These are phyloP conservation scores for Cinara cedri DNA, from an alignment of 2,888 invertebrate genomes.

Conservation along the genomic window DNA sequence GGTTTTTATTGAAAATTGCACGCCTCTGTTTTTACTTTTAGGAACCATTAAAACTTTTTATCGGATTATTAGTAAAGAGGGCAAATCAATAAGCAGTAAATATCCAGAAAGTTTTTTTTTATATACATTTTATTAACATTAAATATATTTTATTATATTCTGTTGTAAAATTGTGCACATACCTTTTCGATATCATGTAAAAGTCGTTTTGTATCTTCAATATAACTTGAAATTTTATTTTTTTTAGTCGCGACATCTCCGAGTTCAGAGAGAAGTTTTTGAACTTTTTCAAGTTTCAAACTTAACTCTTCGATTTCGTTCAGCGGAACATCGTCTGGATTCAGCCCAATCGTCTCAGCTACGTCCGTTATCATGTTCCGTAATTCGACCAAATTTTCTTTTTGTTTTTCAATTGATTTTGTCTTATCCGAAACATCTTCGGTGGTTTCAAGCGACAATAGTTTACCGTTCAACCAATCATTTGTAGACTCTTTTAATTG, in stretches of 20 bases:
- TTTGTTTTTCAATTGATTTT: slow-evolving; percentile 64
- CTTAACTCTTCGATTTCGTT: slow-evolving; percentile 80
- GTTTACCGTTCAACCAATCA: slow-evolving; percentile 8
- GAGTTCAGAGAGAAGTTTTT: slow-evolving; percentile 74
- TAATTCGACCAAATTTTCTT: slow-evolving; percentile 72
- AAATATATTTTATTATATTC: slow-evolving; percentile 18
- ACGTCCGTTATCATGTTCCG: slow-evolving; percentile 78
- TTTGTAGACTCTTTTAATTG: slow-evolving; percentile 29
- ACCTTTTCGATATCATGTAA: slow-evolving; percentile 49
- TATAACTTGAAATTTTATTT: slow-evolving; percentile 15
- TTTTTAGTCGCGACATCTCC: slow-evolving; percentile 67
- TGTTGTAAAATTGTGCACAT: slow-evolving; percentile 1
- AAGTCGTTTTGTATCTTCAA: slow-evolving; percentile 32
- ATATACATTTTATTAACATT: slow-evolving; percentile 11
- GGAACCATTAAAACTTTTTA: slow-evolving; percentile 53
- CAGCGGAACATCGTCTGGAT: slow-evolving; percentile 62
- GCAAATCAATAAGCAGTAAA: slow-evolving; percentile 47
- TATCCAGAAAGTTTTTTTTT: slow-evolving; percentile 1
- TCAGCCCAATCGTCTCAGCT: slow-evolving; percentile 78
- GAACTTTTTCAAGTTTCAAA: slow-evolving; percentile 75
- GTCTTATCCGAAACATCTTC: slow-evolving; percentile 40
- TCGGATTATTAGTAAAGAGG: slow-evolving; percentile 51
- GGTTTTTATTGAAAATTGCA: slow-evolving; percentile 45
- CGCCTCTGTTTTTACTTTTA: slow-evolving; percentile 37
- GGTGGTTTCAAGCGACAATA: slow-evolving; percentile 33